Percentiles rank a stretch among this genome's conserved stretches.
phyloP scores from a whole-genome alignment of 2,797 vertebrate species.

The Siniperca scherzeri region DNA sequence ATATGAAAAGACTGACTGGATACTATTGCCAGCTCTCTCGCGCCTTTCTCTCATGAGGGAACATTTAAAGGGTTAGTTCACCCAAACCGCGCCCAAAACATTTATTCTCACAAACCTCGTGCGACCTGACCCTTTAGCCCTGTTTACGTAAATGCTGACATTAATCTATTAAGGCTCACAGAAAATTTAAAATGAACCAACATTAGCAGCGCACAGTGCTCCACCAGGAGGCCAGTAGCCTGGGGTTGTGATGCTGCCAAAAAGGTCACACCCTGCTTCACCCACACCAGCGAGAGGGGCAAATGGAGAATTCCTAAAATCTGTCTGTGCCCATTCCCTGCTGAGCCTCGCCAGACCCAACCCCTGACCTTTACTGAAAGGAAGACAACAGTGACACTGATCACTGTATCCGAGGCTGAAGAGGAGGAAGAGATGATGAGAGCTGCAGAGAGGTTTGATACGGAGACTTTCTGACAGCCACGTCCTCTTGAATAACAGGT shows the following conservation, averaged over 20 bases:
- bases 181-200: conserved; percentile 9
- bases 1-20: not conserved
- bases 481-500: conserved; percentile 51
- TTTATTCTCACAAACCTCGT: not conserved
- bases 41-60: not conserved
- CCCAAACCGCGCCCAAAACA: not conserved
- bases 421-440: not conserved
- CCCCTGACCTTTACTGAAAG: conserved; percentile 32
- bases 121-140: not conserved
- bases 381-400: conserved; percentile 16
- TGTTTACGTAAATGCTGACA: conserved; percentile 22
- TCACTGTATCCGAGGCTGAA: not conserved
- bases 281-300: conserved; percentile 13
- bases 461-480: conserved; percentile 57
- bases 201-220: not conserved
- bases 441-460: conserved; percentile 33
- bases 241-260: not conserved
- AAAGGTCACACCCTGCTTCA: conserved; percentile 44
- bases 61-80: not conserved
- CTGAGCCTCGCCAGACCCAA: conserved; percentile 7
- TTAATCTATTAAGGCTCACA: conserved; percentile 11
- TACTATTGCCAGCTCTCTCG: not conserved
- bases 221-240: not conserved
- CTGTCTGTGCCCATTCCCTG: conserved; percentile 9
- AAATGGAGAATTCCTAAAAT: conserved; percentile 40